Evolutionary conservation across 1,140 invertebrate genomes (phyloP).

Genomic region (Metopolophium dirhodum): DNA sequence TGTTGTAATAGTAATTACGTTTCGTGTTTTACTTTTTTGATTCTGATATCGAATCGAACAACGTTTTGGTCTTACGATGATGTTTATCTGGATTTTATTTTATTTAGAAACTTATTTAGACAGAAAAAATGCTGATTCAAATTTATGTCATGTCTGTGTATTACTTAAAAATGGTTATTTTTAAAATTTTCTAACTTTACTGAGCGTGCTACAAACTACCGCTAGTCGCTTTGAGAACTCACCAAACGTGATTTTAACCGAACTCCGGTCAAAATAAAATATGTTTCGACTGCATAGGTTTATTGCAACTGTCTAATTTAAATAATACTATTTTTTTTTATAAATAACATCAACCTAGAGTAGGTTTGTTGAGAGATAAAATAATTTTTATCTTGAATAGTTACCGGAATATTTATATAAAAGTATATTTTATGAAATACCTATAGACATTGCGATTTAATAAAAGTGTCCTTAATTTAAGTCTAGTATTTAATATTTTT

Average conservation of each 20-base stretch:
- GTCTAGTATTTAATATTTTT: no score
- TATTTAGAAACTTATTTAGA: background rate
- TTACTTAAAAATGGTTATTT: background rate
- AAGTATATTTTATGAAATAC: no score
- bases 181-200: background rate
- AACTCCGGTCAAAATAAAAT: background rate
- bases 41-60: background rate
- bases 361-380: background rate
- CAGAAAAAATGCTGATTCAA: background rate
- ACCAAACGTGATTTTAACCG: background rate
- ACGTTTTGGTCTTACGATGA: background rate
- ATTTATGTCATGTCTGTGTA: background rate
- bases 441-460: no score
- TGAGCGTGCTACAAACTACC: background rate
- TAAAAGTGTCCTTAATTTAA: no score
- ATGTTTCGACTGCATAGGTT: background rate
- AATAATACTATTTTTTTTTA: background rate
- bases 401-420: no score
- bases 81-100: background rate
- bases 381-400: no score
- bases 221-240: background rate
- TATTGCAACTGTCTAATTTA: background rate
- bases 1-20: background rate
- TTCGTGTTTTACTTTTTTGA: background rate
- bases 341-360: background rate